Conservation (phyloP, 2,888 invertebrate species). For the Allygus modestus region DNA sequence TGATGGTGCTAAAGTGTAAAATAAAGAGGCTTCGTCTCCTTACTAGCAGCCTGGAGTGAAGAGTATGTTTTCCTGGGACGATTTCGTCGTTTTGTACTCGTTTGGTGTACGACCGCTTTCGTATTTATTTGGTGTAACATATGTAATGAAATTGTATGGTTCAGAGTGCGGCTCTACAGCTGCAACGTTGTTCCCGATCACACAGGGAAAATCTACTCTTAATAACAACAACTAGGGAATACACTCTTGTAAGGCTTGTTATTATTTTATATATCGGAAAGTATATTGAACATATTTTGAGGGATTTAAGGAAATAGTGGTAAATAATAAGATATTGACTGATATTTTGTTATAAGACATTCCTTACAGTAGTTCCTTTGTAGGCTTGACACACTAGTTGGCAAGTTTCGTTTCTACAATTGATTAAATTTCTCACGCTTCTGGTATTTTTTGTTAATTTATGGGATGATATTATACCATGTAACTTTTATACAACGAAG, state of each 20-base stretch:
- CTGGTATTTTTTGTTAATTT: not conserved
- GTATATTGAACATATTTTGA: not conserved
- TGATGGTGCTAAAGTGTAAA: constrained; percentile 55
- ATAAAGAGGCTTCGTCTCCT: constrained; percentile 13
- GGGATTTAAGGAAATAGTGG: not conserved
- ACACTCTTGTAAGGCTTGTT: constrained; percentile 33
- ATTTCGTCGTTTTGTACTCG: constrained; percentile 24
- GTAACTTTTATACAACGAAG: constrained; percentile 37
- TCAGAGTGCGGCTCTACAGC: not conserved
- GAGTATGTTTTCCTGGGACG: constrained; percentile 33
- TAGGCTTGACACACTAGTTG: not conserved
- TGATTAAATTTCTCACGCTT: not conserved
- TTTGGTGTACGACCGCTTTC: constrained; percentile 40
- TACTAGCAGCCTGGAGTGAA: constrained; percentile 1
- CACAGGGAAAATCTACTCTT: constrained; percentile 11
- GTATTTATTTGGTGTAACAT: constrained; percentile 35
- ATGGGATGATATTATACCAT: not conserved
- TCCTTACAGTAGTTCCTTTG: constrained; percentile 10
- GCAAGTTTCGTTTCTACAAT: not conserved
- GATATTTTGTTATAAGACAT: constrained; percentile 16
- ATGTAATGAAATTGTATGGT: not conserved
- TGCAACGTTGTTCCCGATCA: not conserved
- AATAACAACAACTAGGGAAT: not conserved
- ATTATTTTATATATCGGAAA: constrained; percentile 24
- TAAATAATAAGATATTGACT: constrained; percentile 1